A percentile compares a stretch with the other conserved stretches of the same genome.
Conservation (phyloP, 35 echinoderm and acorn worm genomes). For the Apostichopus parvimensis region DNA sequence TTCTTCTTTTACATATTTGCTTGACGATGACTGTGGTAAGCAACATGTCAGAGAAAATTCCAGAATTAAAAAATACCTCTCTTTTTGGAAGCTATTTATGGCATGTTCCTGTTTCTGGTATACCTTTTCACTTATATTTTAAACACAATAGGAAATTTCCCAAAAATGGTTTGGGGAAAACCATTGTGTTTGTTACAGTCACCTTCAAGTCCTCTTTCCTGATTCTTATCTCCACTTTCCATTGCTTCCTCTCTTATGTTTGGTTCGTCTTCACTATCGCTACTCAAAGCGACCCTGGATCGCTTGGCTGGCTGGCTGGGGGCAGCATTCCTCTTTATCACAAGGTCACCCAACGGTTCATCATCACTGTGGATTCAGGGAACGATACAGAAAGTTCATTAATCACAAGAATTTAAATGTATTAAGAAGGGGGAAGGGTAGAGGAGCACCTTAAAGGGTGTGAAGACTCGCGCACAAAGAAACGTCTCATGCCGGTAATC, state of each 20-base stretch:
- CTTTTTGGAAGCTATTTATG: no score
- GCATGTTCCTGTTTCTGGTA: no score
- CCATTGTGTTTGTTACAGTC: neutral
- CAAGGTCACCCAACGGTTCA: slow-evolving; percentile 31
- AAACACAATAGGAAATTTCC: neutral
- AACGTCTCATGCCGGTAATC: no score
- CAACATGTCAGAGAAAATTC: no score
- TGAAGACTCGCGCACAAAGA: no score
- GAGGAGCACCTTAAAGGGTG: no score
- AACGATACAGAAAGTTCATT: neutral
- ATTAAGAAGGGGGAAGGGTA: no score
- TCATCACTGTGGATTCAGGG: neutral
- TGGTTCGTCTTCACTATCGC: slow-evolving; percentile 45
- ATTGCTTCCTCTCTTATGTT: neutral
- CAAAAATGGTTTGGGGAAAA: neutral
- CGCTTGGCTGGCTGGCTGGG: neutral
- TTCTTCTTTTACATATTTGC: no score
- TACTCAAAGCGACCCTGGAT: slow-evolving; percentile 11
- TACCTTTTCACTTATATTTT: no score
- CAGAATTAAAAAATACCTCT: no score
- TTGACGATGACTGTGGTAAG: no score
- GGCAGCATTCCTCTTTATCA: slow-evolving; percentile 26
- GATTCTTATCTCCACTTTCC: neutral
- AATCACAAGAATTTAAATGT: no score
- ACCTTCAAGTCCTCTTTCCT: neutral